phyloP scores from a whole-genome alignment of 2,113 vertebrate species.

The Laticauda laticaudata region DNA sequence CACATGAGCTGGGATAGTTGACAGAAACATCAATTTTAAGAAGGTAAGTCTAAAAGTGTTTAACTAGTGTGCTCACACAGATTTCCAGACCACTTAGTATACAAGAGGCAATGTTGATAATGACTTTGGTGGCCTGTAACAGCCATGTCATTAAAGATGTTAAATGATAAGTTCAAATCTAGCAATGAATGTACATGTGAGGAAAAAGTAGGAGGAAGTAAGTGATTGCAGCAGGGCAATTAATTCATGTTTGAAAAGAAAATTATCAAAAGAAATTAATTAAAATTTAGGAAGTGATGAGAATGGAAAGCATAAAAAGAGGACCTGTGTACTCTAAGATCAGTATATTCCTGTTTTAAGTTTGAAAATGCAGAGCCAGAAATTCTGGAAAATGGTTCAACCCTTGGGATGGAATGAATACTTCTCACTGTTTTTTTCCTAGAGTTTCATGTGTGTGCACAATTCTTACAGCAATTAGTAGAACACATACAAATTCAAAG shows the following conservation, averaged over 20 bases:
- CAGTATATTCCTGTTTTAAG: neutral
- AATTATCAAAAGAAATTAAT: neutral
- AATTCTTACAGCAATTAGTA: neutral
- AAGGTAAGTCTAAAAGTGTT: neutral
- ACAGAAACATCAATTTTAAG: conserved; percentile 5
- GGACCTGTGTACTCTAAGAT: neutral
- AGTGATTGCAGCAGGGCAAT: neutral
- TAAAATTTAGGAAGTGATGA: neutral
- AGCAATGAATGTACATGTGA: neutral
- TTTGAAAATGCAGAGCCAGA: neutral
- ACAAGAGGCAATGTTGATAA: neutral
- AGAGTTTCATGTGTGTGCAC: neutral
- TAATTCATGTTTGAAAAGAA: neutral
- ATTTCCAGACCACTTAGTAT: neutral
- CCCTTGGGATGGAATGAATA: neutral
- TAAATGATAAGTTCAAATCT: neutral
- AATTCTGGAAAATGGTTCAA: neutral
- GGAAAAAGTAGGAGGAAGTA: neutral
- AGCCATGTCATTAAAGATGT: neutral
- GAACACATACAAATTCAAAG: neutral
- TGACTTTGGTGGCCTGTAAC: neutral
- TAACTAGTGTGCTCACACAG: neutral
- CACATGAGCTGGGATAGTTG: neutral
- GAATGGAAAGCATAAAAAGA: neutral
- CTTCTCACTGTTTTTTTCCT: neutral